phyloP scores from a whole-genome alignment of 2,797 vertebrate species.

The Cyclopterus lumpus region DNA sequence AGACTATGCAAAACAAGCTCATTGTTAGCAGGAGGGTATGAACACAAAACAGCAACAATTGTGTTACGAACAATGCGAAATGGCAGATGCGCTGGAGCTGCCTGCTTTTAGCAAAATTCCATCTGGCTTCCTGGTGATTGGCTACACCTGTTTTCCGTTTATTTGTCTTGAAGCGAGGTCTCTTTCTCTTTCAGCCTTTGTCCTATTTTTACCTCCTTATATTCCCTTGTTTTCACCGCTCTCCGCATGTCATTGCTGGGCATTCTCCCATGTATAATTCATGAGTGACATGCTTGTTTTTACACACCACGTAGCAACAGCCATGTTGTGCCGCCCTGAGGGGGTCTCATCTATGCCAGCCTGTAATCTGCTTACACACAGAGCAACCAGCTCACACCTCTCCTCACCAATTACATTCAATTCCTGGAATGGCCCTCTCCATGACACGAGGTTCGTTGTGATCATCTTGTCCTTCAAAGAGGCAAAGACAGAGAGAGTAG shows the following conservation, averaged over 20 bases:
- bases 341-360: constrained; percentile 73
- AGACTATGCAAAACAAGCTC: constrained; percentile 57
- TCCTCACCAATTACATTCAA: constrained; percentile 76
- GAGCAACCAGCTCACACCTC: constrained; percentile 71
- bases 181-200: constrained; percentile 30
- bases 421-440: constrained; percentile 69
- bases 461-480: constrained; percentile 75
- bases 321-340: constrained; percentile 71
- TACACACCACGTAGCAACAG: constrained; percentile 77
- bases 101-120: constrained; percentile 49
- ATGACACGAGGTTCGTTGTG: constrained; percentile 65
- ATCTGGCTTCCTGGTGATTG: constrained; percentile 39
- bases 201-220: constrained; percentile 48
- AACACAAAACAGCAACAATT: constrained; percentile 56
- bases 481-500: constrained; percentile 39
- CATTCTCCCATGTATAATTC: constrained; percentile 81
- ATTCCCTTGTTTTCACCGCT: constrained; percentile 59
- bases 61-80: constrained; percentile 59
- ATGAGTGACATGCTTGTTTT: constrained; percentile 79
- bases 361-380: constrained; percentile 80
- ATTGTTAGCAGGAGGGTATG: constrained; percentile 51
- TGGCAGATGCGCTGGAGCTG: constrained; percentile 27
- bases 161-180: constrained; percentile 65
- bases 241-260: constrained; percentile 73
- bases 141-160: constrained; percentile 65